A percentile compares a stretch with the other conserved stretches of the same genome.
Conservation (phyloP, 2,113 vertebrate species). For the Panthera uncia region DNA sequence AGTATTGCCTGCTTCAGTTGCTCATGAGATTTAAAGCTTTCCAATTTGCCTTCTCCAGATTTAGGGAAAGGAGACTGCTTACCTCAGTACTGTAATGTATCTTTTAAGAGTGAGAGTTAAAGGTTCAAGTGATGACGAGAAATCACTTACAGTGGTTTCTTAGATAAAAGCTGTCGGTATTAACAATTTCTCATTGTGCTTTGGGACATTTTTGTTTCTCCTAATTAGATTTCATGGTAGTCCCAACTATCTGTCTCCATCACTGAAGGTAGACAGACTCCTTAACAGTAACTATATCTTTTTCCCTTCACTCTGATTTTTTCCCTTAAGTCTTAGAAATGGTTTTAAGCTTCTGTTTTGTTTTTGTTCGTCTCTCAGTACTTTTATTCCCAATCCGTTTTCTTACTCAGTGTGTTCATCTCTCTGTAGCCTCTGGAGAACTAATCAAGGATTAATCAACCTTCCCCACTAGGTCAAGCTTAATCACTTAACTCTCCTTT, state of each 20-base stretch:
- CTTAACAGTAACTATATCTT: not conserved
- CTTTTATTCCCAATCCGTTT: not conserved
- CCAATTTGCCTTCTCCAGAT: not conserved
- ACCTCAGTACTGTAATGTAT: not conserved
- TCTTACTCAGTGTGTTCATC: not conserved
- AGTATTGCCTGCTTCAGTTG: conserved; percentile 34
- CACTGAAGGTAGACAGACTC: not conserved
- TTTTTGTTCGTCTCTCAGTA: not conserved
- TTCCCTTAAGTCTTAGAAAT: not conserved
- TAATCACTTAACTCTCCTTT: not conserved
- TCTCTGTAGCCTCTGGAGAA: not conserved
- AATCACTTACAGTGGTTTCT: not conserved
- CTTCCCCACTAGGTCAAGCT: not conserved
- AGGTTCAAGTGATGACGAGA: not conserved
- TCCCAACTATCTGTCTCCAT: not conserved
- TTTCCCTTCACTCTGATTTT: not conserved
- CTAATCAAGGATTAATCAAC: not conserved
- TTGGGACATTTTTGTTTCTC: not conserved
- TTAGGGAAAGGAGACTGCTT: not conserved
- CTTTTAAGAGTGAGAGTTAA: conserved; percentile 14
- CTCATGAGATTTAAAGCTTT: conserved; percentile 49
- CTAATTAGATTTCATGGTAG: not conserved
- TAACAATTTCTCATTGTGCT: not conserved
- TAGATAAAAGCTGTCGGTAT: not conserved
- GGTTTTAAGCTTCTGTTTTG: not conserved